Conservation (phyloP, 2,113 vertebrate genomes). For the Crotalus tigris region DNA sequence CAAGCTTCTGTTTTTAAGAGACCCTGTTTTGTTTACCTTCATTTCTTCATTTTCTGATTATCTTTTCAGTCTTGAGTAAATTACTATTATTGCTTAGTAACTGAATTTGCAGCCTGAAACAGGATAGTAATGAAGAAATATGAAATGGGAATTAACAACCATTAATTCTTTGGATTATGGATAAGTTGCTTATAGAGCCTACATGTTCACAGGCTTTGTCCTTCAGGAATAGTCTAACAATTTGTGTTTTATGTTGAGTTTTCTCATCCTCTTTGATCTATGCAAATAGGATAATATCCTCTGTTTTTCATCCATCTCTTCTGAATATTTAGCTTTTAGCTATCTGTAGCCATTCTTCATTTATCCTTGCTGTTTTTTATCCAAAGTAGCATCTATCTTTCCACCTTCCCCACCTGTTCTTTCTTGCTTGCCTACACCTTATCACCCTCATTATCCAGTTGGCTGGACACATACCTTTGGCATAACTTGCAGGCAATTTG, state of each 20-base stretch:
- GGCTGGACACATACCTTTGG: neutral
- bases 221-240: neutral
- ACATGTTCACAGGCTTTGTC: neutral
- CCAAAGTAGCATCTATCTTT: neutral
- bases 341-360: neutral
- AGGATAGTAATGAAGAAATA: neutral
- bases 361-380: neutral
- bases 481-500: neutral
- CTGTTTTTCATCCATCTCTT: neutral
- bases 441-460: neutral
- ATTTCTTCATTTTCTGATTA: neutral
- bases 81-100: neutral
- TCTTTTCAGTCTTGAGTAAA: neutral
- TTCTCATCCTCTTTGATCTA: neutral
- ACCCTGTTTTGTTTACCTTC: neutral
- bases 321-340: neutral
- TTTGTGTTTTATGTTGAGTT: neutral
- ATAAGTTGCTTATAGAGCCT: neutral
- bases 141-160: neutral
- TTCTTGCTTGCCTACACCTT: neutral
- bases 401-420: neutral
- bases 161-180: too few relatives aligned
- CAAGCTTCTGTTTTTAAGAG: neutral
- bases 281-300: neutral
- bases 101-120: neutral